Conservation (phyloP, 2,797 vertebrate species). For the Mus caroli region DNA sequence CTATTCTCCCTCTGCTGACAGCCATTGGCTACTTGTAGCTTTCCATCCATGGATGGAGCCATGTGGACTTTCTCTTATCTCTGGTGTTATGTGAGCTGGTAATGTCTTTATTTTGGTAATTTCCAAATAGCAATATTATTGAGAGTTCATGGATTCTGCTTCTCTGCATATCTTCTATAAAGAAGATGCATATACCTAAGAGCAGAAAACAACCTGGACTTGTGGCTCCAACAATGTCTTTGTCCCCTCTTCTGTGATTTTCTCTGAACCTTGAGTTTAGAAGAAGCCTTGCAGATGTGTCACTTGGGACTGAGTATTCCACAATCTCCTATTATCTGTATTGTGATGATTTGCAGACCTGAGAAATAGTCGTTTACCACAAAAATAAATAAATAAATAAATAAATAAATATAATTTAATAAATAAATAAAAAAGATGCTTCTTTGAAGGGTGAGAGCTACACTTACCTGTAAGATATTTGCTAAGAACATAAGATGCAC, state of each 20-base stretch:
- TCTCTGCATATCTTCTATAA: too few relatives aligned
- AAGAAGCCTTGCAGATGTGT: not conserved
- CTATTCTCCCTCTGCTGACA: not conserved
- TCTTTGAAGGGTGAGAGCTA: not conserved
- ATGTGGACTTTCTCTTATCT: not conserved
- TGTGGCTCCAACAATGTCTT: not conserved
- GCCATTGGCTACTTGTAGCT: too few relatives aligned
- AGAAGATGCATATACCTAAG: too few relatives aligned
- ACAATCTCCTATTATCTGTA: not conserved
- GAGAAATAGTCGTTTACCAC: not conserved
- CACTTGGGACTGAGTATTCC: not conserved
- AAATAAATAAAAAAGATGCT: not conserved
- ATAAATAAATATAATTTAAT: too few relatives aligned
- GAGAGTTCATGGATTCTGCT: not conserved
- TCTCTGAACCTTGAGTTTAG: not conserved
- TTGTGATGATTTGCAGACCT: not conserved
- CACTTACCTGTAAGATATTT: not conserved
- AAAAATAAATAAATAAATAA: too few relatives aligned
- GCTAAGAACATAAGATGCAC: slow-evolving; percentile 5
- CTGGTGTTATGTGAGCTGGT: not conserved
- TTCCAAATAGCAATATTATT: not conserved
- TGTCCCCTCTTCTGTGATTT: not conserved
- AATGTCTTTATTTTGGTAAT: not conserved
- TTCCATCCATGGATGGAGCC: not conserved
- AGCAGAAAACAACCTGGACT: not conserved